These are phyloP conservation scores for Probosciger aterrimus DNA, from an alignment of 2,113 vertebrate species.

Conservation along the genomic window DNA sequence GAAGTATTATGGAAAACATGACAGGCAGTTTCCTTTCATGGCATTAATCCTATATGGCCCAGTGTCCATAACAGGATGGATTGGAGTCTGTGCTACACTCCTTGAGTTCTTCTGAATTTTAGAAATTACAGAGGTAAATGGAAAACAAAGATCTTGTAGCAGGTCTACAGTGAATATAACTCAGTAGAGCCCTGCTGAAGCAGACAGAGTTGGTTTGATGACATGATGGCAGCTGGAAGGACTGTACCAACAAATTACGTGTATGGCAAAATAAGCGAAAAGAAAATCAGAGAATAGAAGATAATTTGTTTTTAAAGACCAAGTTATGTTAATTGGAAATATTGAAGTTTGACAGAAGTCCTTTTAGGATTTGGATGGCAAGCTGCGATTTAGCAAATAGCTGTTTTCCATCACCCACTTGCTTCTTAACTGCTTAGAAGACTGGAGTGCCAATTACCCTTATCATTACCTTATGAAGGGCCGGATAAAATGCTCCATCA, in stretches of 20 bases:
- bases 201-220: neutral
- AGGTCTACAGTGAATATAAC: neutral
- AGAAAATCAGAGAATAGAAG: neutral
- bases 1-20: neutral
- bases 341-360: neutral
- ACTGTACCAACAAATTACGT: neutral
- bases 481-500: neutral
- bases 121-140: neutral
- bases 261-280: neutral
- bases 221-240: neutral
- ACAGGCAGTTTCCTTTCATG: neutral
- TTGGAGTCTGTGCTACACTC: neutral
- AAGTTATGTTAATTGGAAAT: constrained; percentile 9
- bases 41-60: neutral
- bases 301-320: neutral
- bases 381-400: neutral
- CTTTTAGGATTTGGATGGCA: neutral
- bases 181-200: neutral
- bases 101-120: neutral
- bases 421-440: neutral
- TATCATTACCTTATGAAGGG: neutral
- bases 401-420: neutral
- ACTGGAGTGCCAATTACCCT: neutral
- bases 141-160: neutral
- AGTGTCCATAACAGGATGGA: neutral